These are phyloP conservation scores for Rostratula benghalensis DNA, from an alignment of 2,113 vertebrate species.

Conservation along the genomic window DNA sequence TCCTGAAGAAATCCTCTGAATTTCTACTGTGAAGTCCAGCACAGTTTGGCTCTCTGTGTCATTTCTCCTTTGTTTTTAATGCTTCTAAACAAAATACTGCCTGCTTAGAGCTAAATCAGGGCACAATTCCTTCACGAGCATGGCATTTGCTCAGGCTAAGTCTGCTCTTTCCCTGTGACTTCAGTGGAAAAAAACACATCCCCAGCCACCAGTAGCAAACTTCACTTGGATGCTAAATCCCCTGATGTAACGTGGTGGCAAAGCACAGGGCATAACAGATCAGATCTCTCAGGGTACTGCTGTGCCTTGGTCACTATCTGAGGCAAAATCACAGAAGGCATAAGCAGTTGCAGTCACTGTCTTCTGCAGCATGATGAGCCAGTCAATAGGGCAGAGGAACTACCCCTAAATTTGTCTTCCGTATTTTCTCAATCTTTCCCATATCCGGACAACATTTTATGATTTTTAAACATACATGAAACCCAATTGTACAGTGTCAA, in stretches of 20 bases:
- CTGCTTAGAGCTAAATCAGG: neutral
- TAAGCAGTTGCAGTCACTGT: rapidly evolving
- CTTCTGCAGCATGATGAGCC: rapidly evolving
- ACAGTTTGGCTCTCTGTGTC: neutral
- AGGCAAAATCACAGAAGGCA: neutral
- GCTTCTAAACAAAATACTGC: neutral
- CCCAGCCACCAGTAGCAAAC: neutral
- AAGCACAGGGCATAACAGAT: neutral
- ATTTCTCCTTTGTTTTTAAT: neutral
- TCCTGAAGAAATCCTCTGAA: neutral
- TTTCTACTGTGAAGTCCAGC: neutral
- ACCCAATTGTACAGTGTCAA: neutral
- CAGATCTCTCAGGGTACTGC: rapidly evolving
- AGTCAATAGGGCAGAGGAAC: neutral
- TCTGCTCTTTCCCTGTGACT: neutral
- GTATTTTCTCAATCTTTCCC: neutral
- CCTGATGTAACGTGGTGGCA: neutral
- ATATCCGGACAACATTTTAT: neutral
- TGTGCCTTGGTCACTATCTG: neutral
- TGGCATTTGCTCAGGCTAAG: neutral
- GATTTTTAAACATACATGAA: neutral
- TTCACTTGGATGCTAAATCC: neutral
- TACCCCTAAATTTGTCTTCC: neutral
- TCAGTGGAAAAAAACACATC: neutral
- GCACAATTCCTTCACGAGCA: neutral